phyloP scores from a whole-genome alignment of 1,140 invertebrate species.

The Neocloeon triangulifer region DNA sequence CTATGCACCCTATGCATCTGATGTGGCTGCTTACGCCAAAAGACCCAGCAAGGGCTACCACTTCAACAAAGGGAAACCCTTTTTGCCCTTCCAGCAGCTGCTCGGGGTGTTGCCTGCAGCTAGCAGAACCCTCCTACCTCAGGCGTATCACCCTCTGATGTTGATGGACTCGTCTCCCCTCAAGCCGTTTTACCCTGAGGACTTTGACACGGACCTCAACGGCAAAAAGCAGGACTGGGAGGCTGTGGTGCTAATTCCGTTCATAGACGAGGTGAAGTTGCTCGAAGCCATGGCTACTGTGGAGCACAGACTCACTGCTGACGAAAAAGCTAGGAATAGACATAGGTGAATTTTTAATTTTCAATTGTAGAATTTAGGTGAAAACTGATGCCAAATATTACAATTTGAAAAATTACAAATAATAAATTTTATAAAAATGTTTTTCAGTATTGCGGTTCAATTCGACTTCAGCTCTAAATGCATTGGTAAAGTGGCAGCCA shows the following conservation, averaged over 20 bases:
- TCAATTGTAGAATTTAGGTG: background rate
- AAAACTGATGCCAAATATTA: background rate
- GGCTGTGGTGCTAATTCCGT: constrained; percentile 88
- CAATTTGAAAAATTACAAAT: background rate
- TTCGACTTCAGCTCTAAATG: too few species aligned
- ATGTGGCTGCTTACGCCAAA: constrained; percentile 56
- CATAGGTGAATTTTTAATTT: constrained; percentile 29
- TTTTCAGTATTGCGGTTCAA: too few species aligned
- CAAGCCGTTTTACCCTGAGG: constrained; percentile 67
- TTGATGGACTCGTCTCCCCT: constrained; percentile 58
- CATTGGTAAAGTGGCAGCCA: too few species aligned
- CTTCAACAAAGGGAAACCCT: constrained; percentile 70
- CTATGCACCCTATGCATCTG: constrained; percentile 89
- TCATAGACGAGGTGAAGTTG: constrained; percentile 75
- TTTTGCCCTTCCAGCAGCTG: constrained; percentile 86
- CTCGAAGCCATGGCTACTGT: constrained; percentile 53
- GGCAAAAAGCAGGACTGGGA: constrained; percentile 95
- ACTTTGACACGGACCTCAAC: constrained; percentile 79
- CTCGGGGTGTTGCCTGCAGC: constrained; percentile 75
- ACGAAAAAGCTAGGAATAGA: constrained; percentile 52
- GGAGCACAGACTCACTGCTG: constrained; percentile 36
- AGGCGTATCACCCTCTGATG: constrained; percentile 65
- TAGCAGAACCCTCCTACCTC: constrained; percentile 54
- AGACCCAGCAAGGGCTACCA: constrained; percentile 35
- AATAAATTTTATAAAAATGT: too few species aligned